Evolutionary conservation across 2,888 invertebrate genomes (phyloP), one percentile per base, ranked within the genome.

Genomic region (Papilio protenor): DNA sequence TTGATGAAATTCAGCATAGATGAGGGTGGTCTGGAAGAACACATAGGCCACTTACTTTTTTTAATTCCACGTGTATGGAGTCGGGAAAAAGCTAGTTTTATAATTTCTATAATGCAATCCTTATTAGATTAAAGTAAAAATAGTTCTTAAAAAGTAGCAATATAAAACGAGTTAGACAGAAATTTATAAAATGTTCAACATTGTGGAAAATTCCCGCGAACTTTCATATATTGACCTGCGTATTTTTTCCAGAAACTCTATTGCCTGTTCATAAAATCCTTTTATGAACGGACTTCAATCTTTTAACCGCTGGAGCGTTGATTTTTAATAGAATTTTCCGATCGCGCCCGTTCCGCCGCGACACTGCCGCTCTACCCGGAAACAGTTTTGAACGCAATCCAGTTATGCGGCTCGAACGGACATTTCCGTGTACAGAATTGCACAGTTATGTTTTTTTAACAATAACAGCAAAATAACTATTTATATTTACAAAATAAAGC

Each of bases 281-380:
- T 73, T 61, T 27, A 78, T 81, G 2, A 49, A 23, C 12, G 49
- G 55, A 5, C 77, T 81, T 1, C 61, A 82, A 74, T 69, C 21
- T 69, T 69, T 69, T 45, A 69, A 69, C n/a, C 66, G 66, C n/a
- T 40, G 66, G 14, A 75, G 73, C 57, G 77, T 70, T 73, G 77
- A 77, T 77, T 74, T 77, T 66, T 77, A 77, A 77, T 70, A 77
- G 73, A 73, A 77, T 74, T 77, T 77, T 40, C 77, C 59, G 59
- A 33, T 40, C 45, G 59, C 33, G 21, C 11, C 57, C 73, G 57
- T 61, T 69, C 75, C 33, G 47, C 47, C 52, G 64, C 61, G 16
- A 57, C 47, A 33, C 57, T 23, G 21, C 14, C 27, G 18, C 21
- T 16, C 33, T 49, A 18, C 23, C 16, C 77, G 73, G 69, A 72